These are phyloP conservation scores for Drosophila nr. perissopoda DNA, from an alignment of 2,888 invertebrate species.

Conservation along the genomic window DNA sequence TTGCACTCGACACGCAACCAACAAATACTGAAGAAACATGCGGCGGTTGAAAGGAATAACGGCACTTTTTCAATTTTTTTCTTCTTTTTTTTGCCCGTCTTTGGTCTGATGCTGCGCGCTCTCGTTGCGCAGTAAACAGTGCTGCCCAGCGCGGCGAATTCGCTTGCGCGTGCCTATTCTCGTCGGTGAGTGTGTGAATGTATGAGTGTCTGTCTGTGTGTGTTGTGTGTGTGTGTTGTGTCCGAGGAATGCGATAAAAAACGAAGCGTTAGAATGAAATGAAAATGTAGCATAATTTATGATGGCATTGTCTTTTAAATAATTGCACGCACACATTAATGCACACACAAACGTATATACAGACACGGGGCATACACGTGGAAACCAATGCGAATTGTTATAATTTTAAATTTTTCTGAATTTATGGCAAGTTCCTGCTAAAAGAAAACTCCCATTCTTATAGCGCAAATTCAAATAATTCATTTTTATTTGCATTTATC, in stretches of 20 bases:
- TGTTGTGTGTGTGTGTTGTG: conserved; percentile 41
- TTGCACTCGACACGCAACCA: conserved; percentile 77
- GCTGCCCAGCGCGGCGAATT: conserved; percentile 68
- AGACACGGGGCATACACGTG: conserved; percentile 23
- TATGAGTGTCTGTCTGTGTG: conserved; percentile 3
- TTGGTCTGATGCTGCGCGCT: conserved; percentile 66
- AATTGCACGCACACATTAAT: conserved; percentile 74
- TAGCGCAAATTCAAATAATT: conserved; percentile 62
- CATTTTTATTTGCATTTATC: conserved; percentile 45
- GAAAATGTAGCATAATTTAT: conserved; percentile 80
- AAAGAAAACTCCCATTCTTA: conserved; percentile 22
- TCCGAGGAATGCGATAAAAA: conserved; percentile 75
- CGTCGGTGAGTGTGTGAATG: conserved; percentile 11
- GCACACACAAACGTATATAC: conserved; percentile 17
- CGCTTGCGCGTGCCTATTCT: conserved; percentile 51
- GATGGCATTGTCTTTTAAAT: conserved; percentile 80
- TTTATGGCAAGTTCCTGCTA: conserved; percentile 63
- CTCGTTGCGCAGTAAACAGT: conserved; percentile 59
- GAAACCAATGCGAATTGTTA: conserved; percentile 36
- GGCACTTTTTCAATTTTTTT: conserved; percentile 20
- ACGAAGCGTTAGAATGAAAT: conserved; percentile 80
- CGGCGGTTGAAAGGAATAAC: conserved; percentile 51
- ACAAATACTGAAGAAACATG: conserved; percentile 78
- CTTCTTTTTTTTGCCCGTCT: conserved; percentile 1
- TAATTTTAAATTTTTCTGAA: conserved; percentile 65